These are phyloP conservation scores for Atherinosoma microstoma DNA, from an alignment of 2,797 vertebrate genomes.

Conservation along the genomic window DNA sequence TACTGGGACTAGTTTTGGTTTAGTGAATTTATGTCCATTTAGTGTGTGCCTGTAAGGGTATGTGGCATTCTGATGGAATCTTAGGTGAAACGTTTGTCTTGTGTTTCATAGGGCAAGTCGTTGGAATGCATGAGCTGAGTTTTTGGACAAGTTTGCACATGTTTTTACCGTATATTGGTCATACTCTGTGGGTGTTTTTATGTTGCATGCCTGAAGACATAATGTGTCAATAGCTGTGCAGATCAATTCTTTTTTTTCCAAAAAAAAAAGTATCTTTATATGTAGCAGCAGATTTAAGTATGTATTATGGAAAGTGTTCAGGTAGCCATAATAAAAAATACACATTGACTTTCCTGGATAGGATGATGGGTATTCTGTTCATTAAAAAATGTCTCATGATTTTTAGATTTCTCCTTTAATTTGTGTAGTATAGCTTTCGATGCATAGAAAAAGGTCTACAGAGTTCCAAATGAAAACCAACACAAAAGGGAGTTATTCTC, in stretches of 20 bases:
- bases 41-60: conserved; percentile 60
- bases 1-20: conserved; percentile 14
- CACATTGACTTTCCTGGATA: not conserved
- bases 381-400: not conserved
- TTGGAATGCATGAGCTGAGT: conserved; percentile 38
- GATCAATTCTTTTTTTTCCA: conserved; percentile 35
- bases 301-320: conserved; percentile 10
- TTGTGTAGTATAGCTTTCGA: not conserved
- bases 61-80: conserved; percentile 35
- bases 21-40: conserved; percentile 2
- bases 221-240: conserved; percentile 43
- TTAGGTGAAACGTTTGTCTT: conserved; percentile 29
- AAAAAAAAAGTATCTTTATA: conserved; percentile 8
- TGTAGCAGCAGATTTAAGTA: conserved; percentile 40
- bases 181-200: conserved; percentile 39
- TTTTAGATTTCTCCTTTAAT: not conserved
- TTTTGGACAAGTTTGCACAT: conserved; percentile 71
- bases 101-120: conserved; percentile 26
- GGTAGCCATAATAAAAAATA: not conserved
- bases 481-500: not conserved
- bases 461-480: not conserved
- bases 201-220: conserved; percentile 31
- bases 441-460: not conserved
- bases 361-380: not conserved
- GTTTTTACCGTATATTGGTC: conserved; percentile 46